Base-by-base conservation (phyloP, 2,113 vertebrate species). In the Sebastes schlegelii region DNA sequence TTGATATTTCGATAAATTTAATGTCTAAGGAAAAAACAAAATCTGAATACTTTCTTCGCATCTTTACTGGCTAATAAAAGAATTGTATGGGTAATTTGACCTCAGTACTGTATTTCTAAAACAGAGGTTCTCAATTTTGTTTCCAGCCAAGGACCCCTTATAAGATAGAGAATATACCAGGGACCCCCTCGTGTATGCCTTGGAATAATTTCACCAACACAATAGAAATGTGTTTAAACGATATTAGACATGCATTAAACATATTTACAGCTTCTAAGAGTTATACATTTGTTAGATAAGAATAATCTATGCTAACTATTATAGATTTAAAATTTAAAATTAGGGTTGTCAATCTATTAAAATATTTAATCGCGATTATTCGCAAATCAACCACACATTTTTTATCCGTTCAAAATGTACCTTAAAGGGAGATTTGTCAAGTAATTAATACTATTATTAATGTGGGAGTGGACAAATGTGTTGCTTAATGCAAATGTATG, bases 31-130 rank as follows among this genome's bases (percentile, higher is more conserved):
- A 34, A 34, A 34, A 34, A 34, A 34, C 34, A 7, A 9, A 62
- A n/a, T 13, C 16, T 5, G 6, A 57, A 52, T 9, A 8, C n/a
- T 46, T 62, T 74, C 19, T 5, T n/a, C 13, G 1, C 5, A 0
- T 58, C 7, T 45, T 48, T 48, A 34, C 21, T 16, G 23, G 12
- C 26, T 34, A 34, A 34, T 34, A 19, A 64, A 71, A 21, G 49
- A 40, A 7, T 48, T 43, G 0, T 21, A 0, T 13, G 11, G 4
- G 1, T 40, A 26, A 62, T 23, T 42, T 57, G 23, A 42, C 51
- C 55, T 73, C 26, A 26, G 21, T 57, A 11, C 10, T 58, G 5
- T 51, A 9, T 70, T 52, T 70, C 67, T 54, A 7, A 34, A 70
- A 69, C 14, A 34, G 34, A 34, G 34, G 34, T 34, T 34, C 34